These are phyloP conservation scores for Ephialtes manifestator DNA, from an alignment of 2,888 invertebrate genomes.

Conservation along the genomic window DNA sequence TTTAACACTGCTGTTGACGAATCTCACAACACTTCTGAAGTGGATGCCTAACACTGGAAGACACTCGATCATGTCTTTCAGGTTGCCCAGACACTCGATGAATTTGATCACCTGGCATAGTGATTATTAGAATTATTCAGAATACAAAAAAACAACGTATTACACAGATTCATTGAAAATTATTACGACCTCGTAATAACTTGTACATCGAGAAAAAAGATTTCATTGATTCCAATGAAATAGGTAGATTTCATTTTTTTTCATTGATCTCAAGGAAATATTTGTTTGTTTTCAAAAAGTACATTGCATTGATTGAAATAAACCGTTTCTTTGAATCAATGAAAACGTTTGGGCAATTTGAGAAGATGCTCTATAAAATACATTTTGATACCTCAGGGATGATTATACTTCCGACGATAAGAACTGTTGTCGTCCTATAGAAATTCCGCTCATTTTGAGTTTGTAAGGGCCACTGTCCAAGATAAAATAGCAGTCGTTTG, in stretches of 20 bases:
- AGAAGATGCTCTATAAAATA: background rate
- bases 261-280: too few relatives aligned
- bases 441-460: conserved; percentile 4
- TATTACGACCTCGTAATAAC: too few relatives aligned
- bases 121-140: background rate
- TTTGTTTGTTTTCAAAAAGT: too few relatives aligned
- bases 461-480: conserved; percentile 56
- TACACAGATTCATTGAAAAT: background rate
- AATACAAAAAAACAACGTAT: background rate
- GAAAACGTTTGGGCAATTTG: background rate
- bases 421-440: conserved; percentile 17
- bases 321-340: too few relatives aligned
- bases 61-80: conserved; percentile 21
- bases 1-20: conserved; percentile 24
- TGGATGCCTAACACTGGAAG: conserved; percentile 18
- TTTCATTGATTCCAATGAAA: too few relatives aligned
- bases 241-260: too few relatives aligned
- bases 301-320: too few relatives aligned
- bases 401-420: conserved; percentile 50
- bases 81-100: conserved; percentile 11
- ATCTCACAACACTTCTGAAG: background rate
- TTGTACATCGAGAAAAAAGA: too few relatives aligned
- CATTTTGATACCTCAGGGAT: conserved; percentile 48
- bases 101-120: conserved; percentile 8
- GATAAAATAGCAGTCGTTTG: conserved; percentile 25